Conservation (phyloP, 2,888 invertebrate genomes). For the Drosophila bunnanda region DNA sequence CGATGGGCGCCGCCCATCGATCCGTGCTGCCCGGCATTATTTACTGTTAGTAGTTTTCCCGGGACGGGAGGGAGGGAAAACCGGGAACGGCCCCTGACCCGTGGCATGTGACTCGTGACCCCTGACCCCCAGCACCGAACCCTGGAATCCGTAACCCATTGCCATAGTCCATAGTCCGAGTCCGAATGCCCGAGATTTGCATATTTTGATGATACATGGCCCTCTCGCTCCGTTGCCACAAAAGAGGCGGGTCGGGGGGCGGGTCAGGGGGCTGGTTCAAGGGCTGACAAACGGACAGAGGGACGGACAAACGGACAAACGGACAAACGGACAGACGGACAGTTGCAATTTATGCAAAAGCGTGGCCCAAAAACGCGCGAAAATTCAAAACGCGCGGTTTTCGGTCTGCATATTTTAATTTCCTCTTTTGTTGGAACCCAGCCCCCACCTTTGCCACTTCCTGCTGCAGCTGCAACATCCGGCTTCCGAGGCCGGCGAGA, state of each 20-base stretch:
- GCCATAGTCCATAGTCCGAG: conserved; percentile 22
- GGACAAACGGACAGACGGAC: neutral
- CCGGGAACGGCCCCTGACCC: conserved; percentile 29
- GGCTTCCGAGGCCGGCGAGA: conserved; percentile 67
- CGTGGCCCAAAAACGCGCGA: conserved; percentile 73
- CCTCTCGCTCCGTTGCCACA: conserved; percentile 23
- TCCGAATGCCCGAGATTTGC: conserved; percentile 61
- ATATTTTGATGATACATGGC: conserved; percentile 78
- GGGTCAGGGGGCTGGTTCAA: neutral
- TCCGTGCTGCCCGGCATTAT: conserved; percentile 56
- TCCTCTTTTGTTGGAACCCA: conserved; percentile 71
- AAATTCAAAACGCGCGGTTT: conserved; percentile 78
- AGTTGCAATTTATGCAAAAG: conserved; percentile 71
- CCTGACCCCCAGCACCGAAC: conserved; percentile 25
- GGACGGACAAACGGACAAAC: neutral
- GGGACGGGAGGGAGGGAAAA: neutral
- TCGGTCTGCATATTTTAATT: conserved; percentile 81
- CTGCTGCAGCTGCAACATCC: conserved; percentile 65
- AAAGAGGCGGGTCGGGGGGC: neutral
- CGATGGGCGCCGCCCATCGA: conserved; percentile 4
- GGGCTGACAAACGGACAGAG: neutral
- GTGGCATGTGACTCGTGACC: neutral
- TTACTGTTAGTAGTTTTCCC: conserved; percentile 54
- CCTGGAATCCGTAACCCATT: conserved; percentile 34
- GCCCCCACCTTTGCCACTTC: conserved; percentile 19